Percentiles rank a stretch among this genome's conserved stretches.
Evolutionary conservation across 2,888 invertebrate species (phyloP).

Genomic region (Liodrosophila aerea): DNA sequence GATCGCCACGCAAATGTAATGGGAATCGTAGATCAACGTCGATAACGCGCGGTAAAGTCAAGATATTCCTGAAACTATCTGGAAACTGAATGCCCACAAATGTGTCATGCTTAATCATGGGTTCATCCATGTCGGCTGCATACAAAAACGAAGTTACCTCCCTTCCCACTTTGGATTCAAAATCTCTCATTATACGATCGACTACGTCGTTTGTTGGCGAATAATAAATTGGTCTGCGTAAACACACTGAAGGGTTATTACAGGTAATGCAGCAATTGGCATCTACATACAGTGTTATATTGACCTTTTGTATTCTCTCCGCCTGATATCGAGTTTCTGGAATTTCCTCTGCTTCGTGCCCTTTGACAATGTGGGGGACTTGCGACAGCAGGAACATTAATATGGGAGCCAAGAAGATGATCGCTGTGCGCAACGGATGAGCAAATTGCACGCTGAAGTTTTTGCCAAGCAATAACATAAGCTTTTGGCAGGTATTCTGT

Average conservation of each 20-base stretch:
- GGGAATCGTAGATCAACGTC: constrained; percentile 45
- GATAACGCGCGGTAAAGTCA: constrained; percentile 18
- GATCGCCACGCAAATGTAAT: constrained; percentile 2
- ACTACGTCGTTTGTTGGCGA: constrained; percentile 33
- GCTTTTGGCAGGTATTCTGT: background rate
- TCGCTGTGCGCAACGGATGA: constrained; percentile 17
- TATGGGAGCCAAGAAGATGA: constrained; percentile 24
- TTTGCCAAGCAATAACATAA: constrained; percentile 35
- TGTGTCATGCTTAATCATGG: constrained; percentile 1
- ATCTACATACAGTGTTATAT: constrained; percentile 30
- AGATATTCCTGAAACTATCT: constrained; percentile 18
- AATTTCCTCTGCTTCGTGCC: fast-evolving
- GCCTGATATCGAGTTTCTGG: constrained; percentile 2
- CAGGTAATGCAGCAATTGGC: background rate
- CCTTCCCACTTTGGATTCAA: background rate
- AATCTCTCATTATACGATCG: background rate
- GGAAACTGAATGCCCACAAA: constrained; percentile 54
- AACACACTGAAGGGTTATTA: background rate
- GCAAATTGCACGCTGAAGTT: constrained; percentile 23
- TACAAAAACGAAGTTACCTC: background rate
- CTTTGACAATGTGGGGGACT: background rate
- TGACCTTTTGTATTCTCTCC: background rate
- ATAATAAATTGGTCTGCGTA: constrained; percentile 28
- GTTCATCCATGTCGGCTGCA: constrained; percentile 7
- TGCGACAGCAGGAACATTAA: constrained; percentile 21